phyloP scores from a whole-genome alignment of 2,888 invertebrate genomes.

The Lepas anatifera region DNA sequence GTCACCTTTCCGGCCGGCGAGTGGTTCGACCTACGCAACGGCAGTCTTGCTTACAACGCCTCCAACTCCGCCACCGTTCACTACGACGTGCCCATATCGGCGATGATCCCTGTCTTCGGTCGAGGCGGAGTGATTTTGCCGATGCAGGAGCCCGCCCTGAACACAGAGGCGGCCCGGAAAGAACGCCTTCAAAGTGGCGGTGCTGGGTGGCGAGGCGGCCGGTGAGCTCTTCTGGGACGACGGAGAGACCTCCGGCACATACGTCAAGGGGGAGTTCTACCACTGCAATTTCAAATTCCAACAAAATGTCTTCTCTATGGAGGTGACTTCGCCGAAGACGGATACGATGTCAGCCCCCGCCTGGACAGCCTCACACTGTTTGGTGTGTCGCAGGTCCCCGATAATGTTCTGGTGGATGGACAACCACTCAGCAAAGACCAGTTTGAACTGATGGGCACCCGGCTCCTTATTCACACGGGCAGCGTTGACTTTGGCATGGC shows the following conservation, averaged over 20 bases:
- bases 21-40: conserved; percentile 28
- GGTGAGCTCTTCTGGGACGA: conserved; percentile 24
- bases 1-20: conserved; percentile 29
- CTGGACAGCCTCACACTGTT: neutral
- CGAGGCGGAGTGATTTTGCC: conserved; percentile 31
- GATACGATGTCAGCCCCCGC: neutral
- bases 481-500: neutral
- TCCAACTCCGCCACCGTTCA: neutral
- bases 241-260: conserved; percentile 16
- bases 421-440: neutral
- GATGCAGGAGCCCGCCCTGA: conserved; percentile 29
- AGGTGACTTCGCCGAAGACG: neutral
- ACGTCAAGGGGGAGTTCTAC: neutral
- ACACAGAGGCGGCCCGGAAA: conserved; percentile 21
- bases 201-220: conserved; percentile 15
- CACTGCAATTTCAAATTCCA: neutral
- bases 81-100: conserved; percentile 22
- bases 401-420: neutral
- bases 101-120: conserved; percentile 30
- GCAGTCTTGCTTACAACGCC: neutral
- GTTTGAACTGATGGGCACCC: no score
- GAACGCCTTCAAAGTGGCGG: conserved; percentile 22
- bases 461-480: neutral
- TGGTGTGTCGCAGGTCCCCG: neutral
- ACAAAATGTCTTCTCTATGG: neutral